Conservation (phyloP, 2,888 invertebrate species). For the Lycaena phlaeas region DNA sequence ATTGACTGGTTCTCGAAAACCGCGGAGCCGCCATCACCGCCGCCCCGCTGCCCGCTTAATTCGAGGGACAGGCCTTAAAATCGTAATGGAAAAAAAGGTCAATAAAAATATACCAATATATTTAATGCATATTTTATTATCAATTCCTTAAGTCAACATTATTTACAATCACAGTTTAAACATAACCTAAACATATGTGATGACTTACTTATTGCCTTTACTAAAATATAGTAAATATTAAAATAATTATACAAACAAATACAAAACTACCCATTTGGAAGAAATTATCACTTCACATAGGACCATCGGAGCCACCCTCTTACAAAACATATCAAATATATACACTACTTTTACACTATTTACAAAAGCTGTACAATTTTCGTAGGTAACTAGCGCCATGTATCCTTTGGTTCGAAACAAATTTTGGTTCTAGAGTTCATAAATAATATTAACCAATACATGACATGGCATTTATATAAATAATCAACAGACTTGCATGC, state of each 20-base stretch:
- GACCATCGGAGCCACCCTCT: constrained; percentile 5
- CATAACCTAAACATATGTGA: constrained; percentile 15
- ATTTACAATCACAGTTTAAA: constrained; percentile 14
- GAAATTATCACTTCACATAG: constrained; percentile 8
- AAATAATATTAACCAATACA: background rate
- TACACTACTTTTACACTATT: constrained; percentile 5
- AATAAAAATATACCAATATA: background rate
- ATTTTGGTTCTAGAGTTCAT: constrained; percentile 30
- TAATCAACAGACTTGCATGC: no score
- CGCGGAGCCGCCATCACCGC: no score
- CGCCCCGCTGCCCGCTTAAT: no score
- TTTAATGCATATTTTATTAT: constrained; percentile 8
- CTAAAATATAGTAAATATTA: background rate
- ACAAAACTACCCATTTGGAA: constrained; percentile 8
- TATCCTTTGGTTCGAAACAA: constrained; percentile 32
- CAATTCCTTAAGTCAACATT: constrained; percentile 14
- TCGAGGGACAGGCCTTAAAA: no score
- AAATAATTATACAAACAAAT: constrained; percentile 4
- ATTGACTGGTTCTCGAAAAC: no score
- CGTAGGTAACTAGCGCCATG: constrained; percentile 36
- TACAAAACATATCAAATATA: constrained; percentile 7
- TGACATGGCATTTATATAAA: background rate
- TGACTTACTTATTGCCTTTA: constrained; percentile 16
- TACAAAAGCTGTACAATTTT: constrained; percentile 8
- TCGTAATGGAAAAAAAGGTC: no score